These are phyloP conservation scores for Hippocampus barbouri DNA, from an alignment of 2,113 vertebrate genomes.

Conservation along the genomic window DNA sequence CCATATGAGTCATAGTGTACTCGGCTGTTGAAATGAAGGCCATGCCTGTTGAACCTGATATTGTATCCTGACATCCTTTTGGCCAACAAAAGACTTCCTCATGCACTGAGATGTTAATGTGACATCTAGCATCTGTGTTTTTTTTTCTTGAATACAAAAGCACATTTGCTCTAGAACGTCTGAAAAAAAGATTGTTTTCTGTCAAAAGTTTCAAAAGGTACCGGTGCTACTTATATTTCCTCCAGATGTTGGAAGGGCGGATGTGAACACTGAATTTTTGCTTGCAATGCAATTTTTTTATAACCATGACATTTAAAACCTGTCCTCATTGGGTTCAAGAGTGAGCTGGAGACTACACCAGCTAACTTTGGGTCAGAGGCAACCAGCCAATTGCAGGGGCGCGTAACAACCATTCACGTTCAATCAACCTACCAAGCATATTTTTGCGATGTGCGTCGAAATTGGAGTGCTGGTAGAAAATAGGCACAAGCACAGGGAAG, in stretches of 20 bases:
- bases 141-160: slow-evolving; percentile 5
- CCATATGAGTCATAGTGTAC: slow-evolving; percentile 34
- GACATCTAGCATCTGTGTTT: neutral
- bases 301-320: too few species aligned
- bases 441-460: neutral
- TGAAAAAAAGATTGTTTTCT: neutral
- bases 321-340: too few species aligned
- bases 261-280: too few species aligned
- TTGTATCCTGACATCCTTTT: slow-evolving; percentile 5
- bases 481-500: too few species aligned
- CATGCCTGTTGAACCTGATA: slow-evolving; percentile 30
- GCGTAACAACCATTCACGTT: neutral
- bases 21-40: slow-evolving; percentile 52
- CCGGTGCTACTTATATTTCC: too few species aligned
- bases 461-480: too few species aligned
- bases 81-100: slow-evolving; percentile 21
- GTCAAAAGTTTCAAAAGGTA: neutral
- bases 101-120: slow-evolving; percentile 24
- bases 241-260: too few species aligned
- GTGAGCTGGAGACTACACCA: too few species aligned
- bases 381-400: too few species aligned
- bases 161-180: neutral
- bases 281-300: too few species aligned
- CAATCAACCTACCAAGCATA: neutral
- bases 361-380: too few species aligned